Evolutionary conservation across 2,113 vertebrate genomes (phyloP).

Genomic region (Microtus richardsoni): DNA sequence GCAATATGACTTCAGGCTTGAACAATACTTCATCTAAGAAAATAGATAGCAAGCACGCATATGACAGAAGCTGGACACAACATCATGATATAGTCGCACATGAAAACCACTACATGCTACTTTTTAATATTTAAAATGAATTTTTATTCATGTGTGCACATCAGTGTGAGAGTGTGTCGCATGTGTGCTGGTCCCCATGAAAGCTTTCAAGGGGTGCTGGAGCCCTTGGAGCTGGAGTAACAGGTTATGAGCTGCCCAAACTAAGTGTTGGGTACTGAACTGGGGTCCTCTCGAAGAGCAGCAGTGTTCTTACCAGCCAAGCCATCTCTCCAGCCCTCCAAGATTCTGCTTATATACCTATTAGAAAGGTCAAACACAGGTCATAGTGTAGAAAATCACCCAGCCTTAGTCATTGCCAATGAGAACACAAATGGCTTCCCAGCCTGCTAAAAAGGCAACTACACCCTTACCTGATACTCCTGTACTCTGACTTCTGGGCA

Average conservation of each 20-base stretch:
- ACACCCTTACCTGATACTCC: background rate
- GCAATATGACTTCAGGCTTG: background rate
- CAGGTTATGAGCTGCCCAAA: background rate
- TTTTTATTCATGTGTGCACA: background rate
- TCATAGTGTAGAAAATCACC: background rate
- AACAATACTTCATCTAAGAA: background rate
- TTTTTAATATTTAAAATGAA: background rate
- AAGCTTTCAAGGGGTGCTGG: background rate
- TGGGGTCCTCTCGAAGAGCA: background rate
- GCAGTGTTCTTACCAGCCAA: background rate
- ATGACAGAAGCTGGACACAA: background rate
- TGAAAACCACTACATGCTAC: background rate
- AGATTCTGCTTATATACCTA: background rate
- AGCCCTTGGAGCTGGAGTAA: background rate
- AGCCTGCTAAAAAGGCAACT: background rate
- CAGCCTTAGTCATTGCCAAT: background rate
- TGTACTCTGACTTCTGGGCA: background rate
- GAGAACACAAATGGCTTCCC: background rate
- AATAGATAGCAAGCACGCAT: background rate
- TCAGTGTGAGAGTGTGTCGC: background rate
- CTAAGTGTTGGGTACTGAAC: background rate
- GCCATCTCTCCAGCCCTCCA: background rate
- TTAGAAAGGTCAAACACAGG: background rate
- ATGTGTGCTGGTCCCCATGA: no score
- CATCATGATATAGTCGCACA: background rate